Conservation (phyloP, 2,888 invertebrate species). For the Hyppa rectilinea region DNA sequence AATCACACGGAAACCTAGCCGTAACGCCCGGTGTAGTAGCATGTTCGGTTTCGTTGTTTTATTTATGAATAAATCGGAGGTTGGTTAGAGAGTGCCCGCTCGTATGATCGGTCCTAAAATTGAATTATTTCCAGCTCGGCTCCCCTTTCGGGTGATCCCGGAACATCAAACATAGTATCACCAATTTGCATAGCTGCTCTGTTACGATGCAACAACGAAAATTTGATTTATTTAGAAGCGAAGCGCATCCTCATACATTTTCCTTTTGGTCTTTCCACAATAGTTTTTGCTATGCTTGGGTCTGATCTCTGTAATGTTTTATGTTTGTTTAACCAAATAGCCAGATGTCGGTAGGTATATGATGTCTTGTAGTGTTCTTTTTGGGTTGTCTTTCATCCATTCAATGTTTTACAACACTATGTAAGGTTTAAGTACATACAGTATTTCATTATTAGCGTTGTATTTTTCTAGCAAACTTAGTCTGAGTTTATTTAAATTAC, state of each 20-base stretch:
- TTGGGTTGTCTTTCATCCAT: neutral
- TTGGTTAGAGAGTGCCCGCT: conserved; percentile 68
- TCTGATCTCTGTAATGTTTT: conserved; percentile 64
- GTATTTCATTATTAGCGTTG: neutral
- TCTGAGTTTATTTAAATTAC: neutral
- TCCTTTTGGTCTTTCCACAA: conserved; percentile 53
- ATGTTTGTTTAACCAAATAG: conserved; percentile 60
- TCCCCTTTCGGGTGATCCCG: conserved; percentile 66
- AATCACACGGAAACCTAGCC: conserved; percentile 50
- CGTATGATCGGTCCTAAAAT: conserved; percentile 80
- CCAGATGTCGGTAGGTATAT: no score
- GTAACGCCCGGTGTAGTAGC: conserved; percentile 34
- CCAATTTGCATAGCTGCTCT: conserved; percentile 76
- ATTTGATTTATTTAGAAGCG: conserved; percentile 72
- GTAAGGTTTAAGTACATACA: neutral
- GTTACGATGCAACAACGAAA: conserved; percentile 60
- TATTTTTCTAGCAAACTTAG: neutral
- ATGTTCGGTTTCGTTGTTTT: conserved; percentile 65
- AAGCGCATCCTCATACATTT: conserved; percentile 52
- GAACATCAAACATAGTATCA: conserved; percentile 61
- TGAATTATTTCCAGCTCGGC: conserved; percentile 79
- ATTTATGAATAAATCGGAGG: conserved; percentile 79
- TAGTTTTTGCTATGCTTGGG: conserved; percentile 49
- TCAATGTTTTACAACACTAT: neutral
- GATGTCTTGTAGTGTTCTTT: conserved; percentile 38